phyloP scores from a whole-genome alignment of 2,888 invertebrate species.

The Cenopis cana region DNA sequence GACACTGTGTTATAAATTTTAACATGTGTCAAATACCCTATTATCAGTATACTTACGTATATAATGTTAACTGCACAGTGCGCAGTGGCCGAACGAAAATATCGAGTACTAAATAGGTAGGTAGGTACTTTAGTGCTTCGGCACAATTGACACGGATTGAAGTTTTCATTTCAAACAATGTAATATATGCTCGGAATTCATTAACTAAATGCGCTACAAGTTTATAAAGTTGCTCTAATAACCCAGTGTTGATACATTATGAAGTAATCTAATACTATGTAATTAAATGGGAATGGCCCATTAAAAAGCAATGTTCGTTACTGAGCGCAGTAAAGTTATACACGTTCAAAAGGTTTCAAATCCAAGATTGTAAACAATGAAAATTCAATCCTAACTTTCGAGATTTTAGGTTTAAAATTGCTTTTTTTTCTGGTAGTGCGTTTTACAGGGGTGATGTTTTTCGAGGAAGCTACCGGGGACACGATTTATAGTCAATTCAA shows the following conservation, averaged over 20 bases:
- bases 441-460: constrained; percentile 1
- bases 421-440: background rate
- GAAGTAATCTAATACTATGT: constrained; percentile 19
- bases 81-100: too few relatives aligned
- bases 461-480: constrained; percentile 11
- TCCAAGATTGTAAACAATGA: background rate
- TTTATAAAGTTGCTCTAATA: background rate
- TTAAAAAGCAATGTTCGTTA: constrained; percentile 23
- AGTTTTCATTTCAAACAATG: too few relatives aligned
- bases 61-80: too few relatives aligned
- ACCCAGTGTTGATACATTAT: background rate
- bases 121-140: too few relatives aligned
- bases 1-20: too few relatives aligned
- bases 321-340: constrained; percentile 3
- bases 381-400: background rate
- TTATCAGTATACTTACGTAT: too few relatives aligned
- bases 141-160: too few relatives aligned
- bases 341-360: background rate
- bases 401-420: background rate
- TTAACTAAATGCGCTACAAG: too few relatives aligned
- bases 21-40: too few relatives aligned
- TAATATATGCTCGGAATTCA: too few relatives aligned
- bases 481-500: constrained; percentile 41
- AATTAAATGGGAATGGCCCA: constrained; percentile 34
- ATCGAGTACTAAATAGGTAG: too few relatives aligned